Percentiles rank a stretch among this genome's conserved stretches.
Evolutionary conservation across 2,797 vertebrate genomes (phyloP).

Genomic region (Chaetodon trifasciatus): DNA sequence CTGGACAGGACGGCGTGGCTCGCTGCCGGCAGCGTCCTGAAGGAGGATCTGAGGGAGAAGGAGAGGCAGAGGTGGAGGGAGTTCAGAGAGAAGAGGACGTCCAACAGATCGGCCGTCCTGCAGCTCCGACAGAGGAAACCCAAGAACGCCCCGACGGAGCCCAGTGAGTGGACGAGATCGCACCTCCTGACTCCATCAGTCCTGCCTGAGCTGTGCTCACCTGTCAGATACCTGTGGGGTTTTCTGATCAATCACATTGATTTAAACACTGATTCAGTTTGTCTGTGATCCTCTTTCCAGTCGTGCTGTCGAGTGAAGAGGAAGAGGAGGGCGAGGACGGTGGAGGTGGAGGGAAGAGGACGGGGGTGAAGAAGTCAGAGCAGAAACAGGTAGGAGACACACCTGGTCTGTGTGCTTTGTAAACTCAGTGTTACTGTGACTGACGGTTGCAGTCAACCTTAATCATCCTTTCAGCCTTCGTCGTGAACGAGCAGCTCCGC

Average conservation of each 20-base stretch:
- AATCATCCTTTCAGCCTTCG: too few species aligned
- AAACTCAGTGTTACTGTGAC: too few species aligned
- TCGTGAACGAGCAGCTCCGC: too few species aligned
- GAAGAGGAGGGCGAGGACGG: constrained; percentile 42
- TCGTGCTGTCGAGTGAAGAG: constrained; percentile 78
- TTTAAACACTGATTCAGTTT: too few species aligned
- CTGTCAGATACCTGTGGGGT: too few species aligned
- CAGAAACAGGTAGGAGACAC: constrained; percentile 35
- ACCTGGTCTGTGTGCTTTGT: neutral
- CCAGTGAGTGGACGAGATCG: constrained; percentile 55
- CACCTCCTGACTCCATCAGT: too few species aligned
- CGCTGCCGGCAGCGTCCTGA: too few species aligned
- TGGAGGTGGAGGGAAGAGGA: neutral
- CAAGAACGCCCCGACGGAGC: constrained; percentile 27
- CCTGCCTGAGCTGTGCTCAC: too few species aligned
- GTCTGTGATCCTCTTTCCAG: constrained; percentile 33
- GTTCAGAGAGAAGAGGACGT: constrained; percentile 52
- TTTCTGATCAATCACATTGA: too few species aligned
- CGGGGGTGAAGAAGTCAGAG: neutral
- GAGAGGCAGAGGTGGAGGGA: constrained; percentile 49
- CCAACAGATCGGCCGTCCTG: neutral
- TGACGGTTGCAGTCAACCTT: too few species aligned
- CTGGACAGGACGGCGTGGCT: constrained; percentile 16
- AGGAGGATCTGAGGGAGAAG: constrained; percentile 34
- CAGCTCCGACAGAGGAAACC: constrained; percentile 4